Conservation (phyloP, 2,888 invertebrate genomes). For the Eledona agricola region DNA sequence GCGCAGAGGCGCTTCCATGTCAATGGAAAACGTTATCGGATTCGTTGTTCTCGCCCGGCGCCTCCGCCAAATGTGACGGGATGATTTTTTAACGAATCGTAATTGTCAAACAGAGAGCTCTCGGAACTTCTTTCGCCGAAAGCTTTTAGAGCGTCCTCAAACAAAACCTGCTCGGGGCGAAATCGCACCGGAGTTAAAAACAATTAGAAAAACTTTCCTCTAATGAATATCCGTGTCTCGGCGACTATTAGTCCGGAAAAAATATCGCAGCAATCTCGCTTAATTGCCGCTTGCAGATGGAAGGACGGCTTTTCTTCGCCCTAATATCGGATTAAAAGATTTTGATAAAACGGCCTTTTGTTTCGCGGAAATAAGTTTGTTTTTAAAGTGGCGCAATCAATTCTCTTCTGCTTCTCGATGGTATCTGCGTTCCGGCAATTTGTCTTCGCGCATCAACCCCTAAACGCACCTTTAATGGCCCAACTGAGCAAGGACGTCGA, state of each 20-base stretch:
- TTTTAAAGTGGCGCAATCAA: slow-evolving; percentile 35
- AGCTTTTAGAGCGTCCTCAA: slow-evolving; percentile 1
- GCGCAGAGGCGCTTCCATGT: too few species aligned
- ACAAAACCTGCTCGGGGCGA: slow-evolving; percentile 2
- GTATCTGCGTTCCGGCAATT: slow-evolving; percentile 31
- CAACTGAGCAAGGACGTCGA: too few species aligned
- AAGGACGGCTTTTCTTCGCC: too few species aligned
- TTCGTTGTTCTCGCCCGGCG: too few species aligned
- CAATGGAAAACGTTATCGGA: too few species aligned
- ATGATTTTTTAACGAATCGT: too few species aligned
- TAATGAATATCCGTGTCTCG: slow-evolving; percentile 8
- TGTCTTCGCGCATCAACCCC: slow-evolving; percentile 25
- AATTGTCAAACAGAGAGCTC: slow-evolving; percentile 4
- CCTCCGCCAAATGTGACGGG: too few species aligned
- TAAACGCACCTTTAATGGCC: slow-evolving; percentile 24
- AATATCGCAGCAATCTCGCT: slow-evolving; percentile 3
- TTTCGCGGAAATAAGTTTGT: slow-evolving; percentile 27
- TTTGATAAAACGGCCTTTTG: slow-evolving; percentile 28
- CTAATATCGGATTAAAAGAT: slow-evolving; percentile 32
- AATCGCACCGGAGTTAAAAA: slow-evolving; percentile 10
- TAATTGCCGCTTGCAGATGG: too few species aligned
- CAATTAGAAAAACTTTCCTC: slow-evolving; percentile 18
- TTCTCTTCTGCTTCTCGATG: slow-evolving; percentile 29
- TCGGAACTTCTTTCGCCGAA: background rate
- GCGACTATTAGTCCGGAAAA: slow-evolving; percentile 6